A percentile compares a stretch with the other conserved stretches of the same genome.
phyloP scores from a whole-genome alignment of 1,140 invertebrate genomes.

The Heliconius himera region DNA sequence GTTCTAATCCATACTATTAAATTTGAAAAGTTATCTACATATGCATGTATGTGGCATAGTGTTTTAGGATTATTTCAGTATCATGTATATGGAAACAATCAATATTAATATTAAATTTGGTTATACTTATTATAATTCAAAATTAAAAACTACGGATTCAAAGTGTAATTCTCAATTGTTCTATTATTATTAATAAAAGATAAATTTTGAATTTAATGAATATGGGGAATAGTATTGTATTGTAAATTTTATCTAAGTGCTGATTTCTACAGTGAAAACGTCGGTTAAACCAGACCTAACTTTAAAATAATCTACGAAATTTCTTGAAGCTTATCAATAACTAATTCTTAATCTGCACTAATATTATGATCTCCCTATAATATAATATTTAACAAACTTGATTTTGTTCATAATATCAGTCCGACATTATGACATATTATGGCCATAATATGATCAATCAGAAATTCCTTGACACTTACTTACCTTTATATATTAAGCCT shows the following conservation, averaged over 20 bases:
- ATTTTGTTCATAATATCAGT: conserved; percentile 1
- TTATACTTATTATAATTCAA: background rate
- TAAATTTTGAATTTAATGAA: background rate
- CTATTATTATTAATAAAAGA: background rate
- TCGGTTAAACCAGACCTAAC: conserved; percentile 30
- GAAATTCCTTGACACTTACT: conserved; percentile 6
- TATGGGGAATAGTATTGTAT: background rate
- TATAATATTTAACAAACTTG: conserved; percentile 4
- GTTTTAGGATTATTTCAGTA: background rate
- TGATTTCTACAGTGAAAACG: conserved; percentile 27
- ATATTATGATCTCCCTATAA: background rate
- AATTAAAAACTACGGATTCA: conserved; percentile 11
- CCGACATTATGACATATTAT: background rate
- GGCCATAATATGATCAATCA: conserved; percentile 1
- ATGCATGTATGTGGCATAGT: background rate
- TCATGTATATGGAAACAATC: background rate
- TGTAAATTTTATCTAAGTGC: conserved; percentile 22
- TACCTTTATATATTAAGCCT: background rate
- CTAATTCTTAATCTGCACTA: background rate
- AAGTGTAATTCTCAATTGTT: background rate
- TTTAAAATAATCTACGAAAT: conserved; percentile 13
- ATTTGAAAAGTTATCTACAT: background rate
- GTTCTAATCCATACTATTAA: conserved; percentile 7
- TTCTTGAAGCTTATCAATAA: background rate
- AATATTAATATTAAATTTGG: background rate